Evolutionary conservation across 2,797 vertebrate species (phyloP).

Genomic region (Schizothorax lantsangensis): DNA sequence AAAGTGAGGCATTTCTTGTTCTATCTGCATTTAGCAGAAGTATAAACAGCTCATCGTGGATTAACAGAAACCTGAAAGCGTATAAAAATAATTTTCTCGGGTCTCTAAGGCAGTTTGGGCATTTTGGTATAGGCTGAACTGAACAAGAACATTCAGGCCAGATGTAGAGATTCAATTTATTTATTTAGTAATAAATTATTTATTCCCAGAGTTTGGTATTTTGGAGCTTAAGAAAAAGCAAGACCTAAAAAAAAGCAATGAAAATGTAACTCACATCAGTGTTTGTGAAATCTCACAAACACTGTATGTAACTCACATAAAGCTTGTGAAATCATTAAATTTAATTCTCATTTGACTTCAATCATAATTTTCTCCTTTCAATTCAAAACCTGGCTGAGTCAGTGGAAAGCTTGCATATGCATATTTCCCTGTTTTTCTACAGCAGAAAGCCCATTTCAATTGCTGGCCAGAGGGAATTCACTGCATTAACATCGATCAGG

Average conservation of each 20-base stretch:
- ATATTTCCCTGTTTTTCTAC: constrained; percentile 22
- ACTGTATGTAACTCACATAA: too few relatives aligned
- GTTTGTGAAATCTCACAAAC: too few relatives aligned
- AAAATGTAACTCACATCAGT: background rate
- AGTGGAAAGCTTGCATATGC: constrained; percentile 19
- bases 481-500: constrained; percentile 55
- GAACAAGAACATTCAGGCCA: background rate
- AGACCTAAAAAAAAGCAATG: background rate
- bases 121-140: background rate
- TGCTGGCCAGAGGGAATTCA: constrained; percentile 45
- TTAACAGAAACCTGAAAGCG: background rate
- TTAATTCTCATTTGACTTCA: background rate
- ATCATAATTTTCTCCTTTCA: constrained; percentile 5
- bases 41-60: background rate
- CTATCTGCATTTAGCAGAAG: background rate
- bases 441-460: constrained; percentile 19
- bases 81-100: background rate
- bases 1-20: background rate
- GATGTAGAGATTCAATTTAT: background rate
- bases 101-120: background rate
- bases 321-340: background rate
- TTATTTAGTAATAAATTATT: constrained; percentile 1
- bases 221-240: background rate
- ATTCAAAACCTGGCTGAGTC: background rate
- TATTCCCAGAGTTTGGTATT: background rate